Evolutionary conservation across 2,888 invertebrate species (phyloP).

Genomic region (Xestia xanthographa): DNA sequence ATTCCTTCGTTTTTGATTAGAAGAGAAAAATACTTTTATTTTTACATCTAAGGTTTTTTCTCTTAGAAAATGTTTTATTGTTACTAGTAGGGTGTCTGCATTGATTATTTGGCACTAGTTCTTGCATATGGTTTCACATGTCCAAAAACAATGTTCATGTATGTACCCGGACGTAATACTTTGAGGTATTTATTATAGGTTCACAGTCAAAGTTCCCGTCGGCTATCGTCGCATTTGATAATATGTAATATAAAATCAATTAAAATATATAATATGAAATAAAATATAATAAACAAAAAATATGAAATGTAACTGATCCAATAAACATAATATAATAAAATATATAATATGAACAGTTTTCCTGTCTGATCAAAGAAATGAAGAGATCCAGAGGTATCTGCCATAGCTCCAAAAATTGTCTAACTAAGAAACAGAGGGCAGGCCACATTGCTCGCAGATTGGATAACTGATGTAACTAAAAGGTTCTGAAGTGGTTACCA

Average conservation of each 20-base stretch:
- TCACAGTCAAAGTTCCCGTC: too few species aligned
- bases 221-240: too few species aligned
- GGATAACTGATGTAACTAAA: background rate
- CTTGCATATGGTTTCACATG: background rate
- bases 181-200: too few species aligned
- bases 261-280: too few species aligned
- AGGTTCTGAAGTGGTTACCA: background rate
- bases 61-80: background rate
- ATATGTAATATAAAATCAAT: too few species aligned
- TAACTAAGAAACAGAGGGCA: background rate
- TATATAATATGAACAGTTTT: too few species aligned
- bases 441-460: background rate
- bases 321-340: too few species aligned
- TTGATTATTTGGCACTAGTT: background rate
- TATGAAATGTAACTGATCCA: too few species aligned
- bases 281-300: too few species aligned
- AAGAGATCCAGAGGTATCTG: background rate
- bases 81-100: background rate
- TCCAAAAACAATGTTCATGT: background rate
- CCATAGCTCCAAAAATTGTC: background rate
- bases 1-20: conserved; percentile 49
- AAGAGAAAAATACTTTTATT: conserved; percentile 38
- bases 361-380: too few species aligned
- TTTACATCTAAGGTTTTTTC: conserved; percentile 19
- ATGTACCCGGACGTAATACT: background rate